Evolutionary conservation across 2,113 vertebrate species (phyloP).

Genomic region (Tyrannus savana): DNA sequence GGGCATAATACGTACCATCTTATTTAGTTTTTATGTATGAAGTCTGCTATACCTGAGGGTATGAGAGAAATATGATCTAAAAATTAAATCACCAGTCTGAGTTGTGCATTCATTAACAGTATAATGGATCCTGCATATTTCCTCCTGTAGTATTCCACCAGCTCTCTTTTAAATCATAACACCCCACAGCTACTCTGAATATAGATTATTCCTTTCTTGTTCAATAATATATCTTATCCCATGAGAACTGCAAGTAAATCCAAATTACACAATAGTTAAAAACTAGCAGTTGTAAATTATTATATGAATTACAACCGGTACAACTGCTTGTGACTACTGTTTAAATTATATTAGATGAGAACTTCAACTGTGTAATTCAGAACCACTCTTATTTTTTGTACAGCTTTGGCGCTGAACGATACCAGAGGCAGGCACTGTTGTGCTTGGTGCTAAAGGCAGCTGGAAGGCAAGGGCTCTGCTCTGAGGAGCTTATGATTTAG

Average conservation of each 20-base stretch:
- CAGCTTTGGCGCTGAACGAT: background rate
- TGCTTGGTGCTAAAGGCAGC: background rate
- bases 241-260: slow-evolving; percentile 29
- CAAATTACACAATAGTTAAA: slow-evolving; percentile 52
- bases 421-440: background rate
- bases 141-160: background rate
- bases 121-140: slow-evolving; percentile 41
- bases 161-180: slow-evolving; percentile 35
- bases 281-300: slow-evolving; percentile 31
- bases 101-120: slow-evolving; percentile 38
- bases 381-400: slow-evolving; percentile 1
- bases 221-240: slow-evolving; percentile 39
- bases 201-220: slow-evolving; percentile 29
- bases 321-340: background rate
- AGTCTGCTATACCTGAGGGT: slow-evolving; percentile 1
- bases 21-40: background rate
- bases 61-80: background rate
- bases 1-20: background rate
- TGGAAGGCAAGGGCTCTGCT: background rate
- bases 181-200: slow-evolving; percentile 51
- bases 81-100: slow-evolving; percentile 48
- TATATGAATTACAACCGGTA: slow-evolving; percentile 28
- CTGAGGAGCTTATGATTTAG: background rate
- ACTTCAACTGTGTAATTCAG: background rate
- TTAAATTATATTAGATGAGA: slow-evolving; percentile 42